A percentile compares a stretch with the other conserved stretches of the same genome.
Conservation (phyloP, 2,113 vertebrate genomes). For the Cisticola juncidis region DNA sequence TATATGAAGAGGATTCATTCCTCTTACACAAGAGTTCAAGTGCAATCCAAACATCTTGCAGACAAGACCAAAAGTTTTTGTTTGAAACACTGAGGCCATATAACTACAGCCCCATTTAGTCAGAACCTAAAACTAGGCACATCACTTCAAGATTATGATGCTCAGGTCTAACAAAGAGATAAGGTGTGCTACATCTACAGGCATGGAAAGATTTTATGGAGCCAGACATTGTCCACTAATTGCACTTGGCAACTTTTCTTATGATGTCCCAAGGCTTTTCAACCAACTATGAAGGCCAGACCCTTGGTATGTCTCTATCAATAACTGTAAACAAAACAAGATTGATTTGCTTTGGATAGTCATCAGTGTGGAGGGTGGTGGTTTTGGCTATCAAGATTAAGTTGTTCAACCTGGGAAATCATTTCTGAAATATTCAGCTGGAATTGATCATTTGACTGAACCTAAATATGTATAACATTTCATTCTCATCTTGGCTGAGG, state of each 20-base stretch:
- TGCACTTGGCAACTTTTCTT: background rate
- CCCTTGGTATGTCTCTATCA: background rate
- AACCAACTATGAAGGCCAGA: background rate
- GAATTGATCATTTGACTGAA: background rate
- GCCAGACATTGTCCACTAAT: background rate
- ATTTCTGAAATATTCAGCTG: background rate
- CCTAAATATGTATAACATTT: background rate
- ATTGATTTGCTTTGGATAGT: background rate
- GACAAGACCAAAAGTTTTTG: background rate
- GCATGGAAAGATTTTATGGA: background rate
- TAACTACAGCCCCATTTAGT: background rate
- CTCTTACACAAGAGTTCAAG: background rate
- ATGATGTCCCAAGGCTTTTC: background rate
- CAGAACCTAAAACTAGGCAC: background rate
- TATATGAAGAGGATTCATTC: background rate
- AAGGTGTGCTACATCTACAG: background rate
- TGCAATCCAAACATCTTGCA: background rate
- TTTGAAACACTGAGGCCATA: background rate
- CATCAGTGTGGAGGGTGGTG: background rate
- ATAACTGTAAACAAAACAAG: background rate
- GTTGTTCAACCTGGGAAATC: background rate
- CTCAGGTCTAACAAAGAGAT: background rate
- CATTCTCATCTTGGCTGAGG: background rate
- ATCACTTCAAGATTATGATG: background rate
- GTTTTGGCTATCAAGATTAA: background rate